Percentiles rank a stretch among this genome's conserved stretches.
These are phyloP conservation scores for Haemorhous mexicanus DNA, from an alignment of 2,113 vertebrate species.

Conservation along the genomic window DNA sequence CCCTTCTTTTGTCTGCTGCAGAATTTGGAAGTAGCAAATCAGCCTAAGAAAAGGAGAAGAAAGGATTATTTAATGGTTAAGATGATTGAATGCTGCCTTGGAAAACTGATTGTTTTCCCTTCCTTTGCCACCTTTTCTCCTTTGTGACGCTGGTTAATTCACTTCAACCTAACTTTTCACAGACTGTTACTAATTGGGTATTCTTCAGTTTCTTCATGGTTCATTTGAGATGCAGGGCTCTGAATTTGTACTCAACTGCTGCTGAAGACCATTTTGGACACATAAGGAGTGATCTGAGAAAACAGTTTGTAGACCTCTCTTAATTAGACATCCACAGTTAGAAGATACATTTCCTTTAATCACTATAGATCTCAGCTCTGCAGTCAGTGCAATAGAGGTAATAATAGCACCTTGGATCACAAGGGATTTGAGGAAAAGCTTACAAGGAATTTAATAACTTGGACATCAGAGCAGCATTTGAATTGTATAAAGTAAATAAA, in stretches of 20 bases:
- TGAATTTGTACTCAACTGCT: conserved; percentile 54
- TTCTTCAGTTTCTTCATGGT: conserved; percentile 64
- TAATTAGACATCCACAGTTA: conserved; percentile 47
- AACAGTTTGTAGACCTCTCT: conserved; percentile 36
- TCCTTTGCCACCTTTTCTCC: conserved; percentile 55
- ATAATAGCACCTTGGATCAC: conserved; percentile 27
- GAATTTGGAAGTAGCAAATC: conserved; percentile 21
- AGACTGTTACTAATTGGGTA: conserved; percentile 68
- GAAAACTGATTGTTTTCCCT: conserved; percentile 48
- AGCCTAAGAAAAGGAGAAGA: conserved; percentile 41
- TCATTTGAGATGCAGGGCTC: conserved; percentile 55
- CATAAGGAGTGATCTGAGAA: conserved; percentile 39
- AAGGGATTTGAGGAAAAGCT: conserved; percentile 19
- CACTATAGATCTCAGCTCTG: not conserved
- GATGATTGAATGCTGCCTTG: conserved; percentile 46
- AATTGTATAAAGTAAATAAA: conserved; percentile 4
- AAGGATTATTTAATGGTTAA: conserved; percentile 44
- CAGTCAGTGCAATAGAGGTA: not conserved
- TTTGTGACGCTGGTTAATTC: conserved; percentile 60
- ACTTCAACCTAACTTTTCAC: conserved; percentile 64
- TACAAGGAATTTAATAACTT: conserved; percentile 34
- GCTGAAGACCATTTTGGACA: conserved; percentile 48
- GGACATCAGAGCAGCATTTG: not conserved
- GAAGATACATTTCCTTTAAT: conserved; percentile 52
- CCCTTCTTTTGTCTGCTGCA: conserved; percentile 1